Conservation (phyloP, 1,140 invertebrate genomes). For the Contarinia nasturtii region DNA sequence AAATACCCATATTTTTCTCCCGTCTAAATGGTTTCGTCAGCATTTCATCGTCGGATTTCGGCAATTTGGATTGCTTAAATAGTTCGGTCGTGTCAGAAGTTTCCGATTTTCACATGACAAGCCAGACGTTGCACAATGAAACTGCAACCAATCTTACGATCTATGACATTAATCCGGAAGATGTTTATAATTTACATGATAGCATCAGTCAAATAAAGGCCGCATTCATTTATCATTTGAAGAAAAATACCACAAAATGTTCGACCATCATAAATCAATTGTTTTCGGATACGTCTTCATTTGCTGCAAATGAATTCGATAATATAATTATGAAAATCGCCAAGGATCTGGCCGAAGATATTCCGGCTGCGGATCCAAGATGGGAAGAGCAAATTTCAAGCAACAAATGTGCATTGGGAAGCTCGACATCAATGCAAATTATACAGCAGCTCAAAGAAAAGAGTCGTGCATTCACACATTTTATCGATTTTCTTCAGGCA, state of each 20-base stretch:
- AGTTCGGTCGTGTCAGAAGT: slow-evolving; percentile 11
- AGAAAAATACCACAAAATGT: slow-evolving; percentile 31
- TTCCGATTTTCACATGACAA: slow-evolving; percentile 8
- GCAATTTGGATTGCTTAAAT: slow-evolving; percentile 15
- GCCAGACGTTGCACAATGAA: slow-evolving; percentile 2
- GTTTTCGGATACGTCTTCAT: slow-evolving; percentile 17
- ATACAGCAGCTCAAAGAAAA: slow-evolving; percentile 71
- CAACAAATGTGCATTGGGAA: slow-evolving; percentile 27
- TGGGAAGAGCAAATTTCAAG: slow-evolving; percentile 33
- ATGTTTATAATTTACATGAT: slow-evolving; percentile 42
- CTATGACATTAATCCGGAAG: slow-evolving; percentile 49
- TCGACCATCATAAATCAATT: slow-evolving; percentile 45
- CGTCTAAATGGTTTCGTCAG: slow-evolving; percentile 41
- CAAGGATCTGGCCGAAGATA: slow-evolving; percentile 67
- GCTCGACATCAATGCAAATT: slow-evolving; percentile 57
- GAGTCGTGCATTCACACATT: slow-evolving; percentile 54
- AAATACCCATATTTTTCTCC: slow-evolving; percentile 45
- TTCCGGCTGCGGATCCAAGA: slow-evolving; percentile 71
- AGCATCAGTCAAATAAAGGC: slow-evolving; percentile 47
- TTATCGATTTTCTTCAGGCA: slow-evolving; percentile 56
- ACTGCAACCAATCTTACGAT: slow-evolving; percentile 34
- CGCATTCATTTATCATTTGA: slow-evolving; percentile 53
- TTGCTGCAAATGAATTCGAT: slow-evolving; percentile 39
- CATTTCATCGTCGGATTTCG: slow-evolving; percentile 27
- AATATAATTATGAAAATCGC: slow-evolving; percentile 49